Conservation (phyloP, 1,140 invertebrate species). For the Ganaspis sp. region DNA sequence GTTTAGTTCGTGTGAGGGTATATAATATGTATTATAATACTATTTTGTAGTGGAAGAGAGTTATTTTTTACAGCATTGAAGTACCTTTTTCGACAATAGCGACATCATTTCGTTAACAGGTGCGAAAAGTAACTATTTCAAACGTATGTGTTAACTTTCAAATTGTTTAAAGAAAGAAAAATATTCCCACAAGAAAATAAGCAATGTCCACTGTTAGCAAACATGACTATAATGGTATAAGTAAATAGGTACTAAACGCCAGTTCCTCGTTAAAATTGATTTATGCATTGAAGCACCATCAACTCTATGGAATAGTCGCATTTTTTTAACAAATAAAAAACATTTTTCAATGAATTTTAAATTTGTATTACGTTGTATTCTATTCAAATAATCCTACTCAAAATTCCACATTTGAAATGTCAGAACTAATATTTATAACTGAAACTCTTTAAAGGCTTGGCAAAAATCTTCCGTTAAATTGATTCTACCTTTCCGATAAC, state of each 20-base stretch:
- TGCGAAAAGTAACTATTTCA: neutral
- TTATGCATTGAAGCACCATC: conserved; percentile 1
- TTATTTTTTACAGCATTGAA: no score
- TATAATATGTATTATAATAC: no score
- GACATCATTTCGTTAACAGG: neutral
- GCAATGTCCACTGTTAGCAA: neutral
- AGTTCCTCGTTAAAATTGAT: conserved; percentile 14
- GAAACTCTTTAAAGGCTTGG: no score
- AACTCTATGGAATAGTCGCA: neutral
- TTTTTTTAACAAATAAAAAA: conserved; percentile 7
- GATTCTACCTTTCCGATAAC: no score
- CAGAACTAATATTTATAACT: neutral
- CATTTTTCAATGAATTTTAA: neutral
- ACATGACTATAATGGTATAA: neutral
- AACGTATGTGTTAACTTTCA: neutral
- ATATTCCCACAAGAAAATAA: conserved; percentile 6
- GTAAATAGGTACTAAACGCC: conserved; percentile 19
- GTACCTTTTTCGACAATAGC: neutral
- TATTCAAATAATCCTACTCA: no score
- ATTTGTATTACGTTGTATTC: neutral
- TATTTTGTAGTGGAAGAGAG: no score
- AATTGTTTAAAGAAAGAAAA: neutral
- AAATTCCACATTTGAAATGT: no score
- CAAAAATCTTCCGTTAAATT: no score
- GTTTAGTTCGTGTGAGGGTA: no score